Evolutionary conservation across 1,140 invertebrate species (phyloP), one percentile per base, ranked within the genome.

Genomic region (Euura saliciscinereae): DNA sequence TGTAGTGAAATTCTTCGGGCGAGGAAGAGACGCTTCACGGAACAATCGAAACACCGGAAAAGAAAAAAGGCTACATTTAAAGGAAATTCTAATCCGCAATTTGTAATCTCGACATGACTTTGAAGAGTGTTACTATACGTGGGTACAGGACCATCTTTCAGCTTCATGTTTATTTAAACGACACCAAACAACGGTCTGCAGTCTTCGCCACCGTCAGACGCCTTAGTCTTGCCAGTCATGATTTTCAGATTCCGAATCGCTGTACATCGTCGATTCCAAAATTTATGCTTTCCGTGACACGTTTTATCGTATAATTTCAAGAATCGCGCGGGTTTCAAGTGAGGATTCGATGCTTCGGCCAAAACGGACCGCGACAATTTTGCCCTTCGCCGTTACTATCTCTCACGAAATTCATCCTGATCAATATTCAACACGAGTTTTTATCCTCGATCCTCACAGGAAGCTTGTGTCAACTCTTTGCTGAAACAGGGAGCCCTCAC

Each of bases 131-230:
- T 67, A 67, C 8, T 43, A n/a, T 28, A 28, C 1, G 66, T 67
- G 66, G 11, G 11, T 13, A 8, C 67, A 43, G 51, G 59, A 59
- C 71, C 69, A 73, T 78, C 59, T 44, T 28, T 78, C 71, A 68
- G 72, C 65, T 78, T 78, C 75, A 75, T 78, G 75, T 74, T 73
- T 78, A 78, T 79, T 75, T 74, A 76, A 77, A 76, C 70, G 72
- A 77, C 72, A 79, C 28, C 43, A 73, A 28, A 28, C 28, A 28
- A 28, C 28, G 28, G 28, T 28, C 28, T 1, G 28, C 28, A 28
- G 0, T 28, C 28, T 28, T 28, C 28, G 28, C 28, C 28, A 28
- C 28, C 28, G 28, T 28, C 28, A 28, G 28, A 28, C 28, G 28
- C 28, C 28, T 28, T 28, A 28, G 28, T 28, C 28, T 28, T 28